Evolutionary conservation across 2,797 vertebrate genomes (phyloP), one percentile per base, ranked within the genome.

Genomic region (Neopelma chrysocephalum): DNA sequence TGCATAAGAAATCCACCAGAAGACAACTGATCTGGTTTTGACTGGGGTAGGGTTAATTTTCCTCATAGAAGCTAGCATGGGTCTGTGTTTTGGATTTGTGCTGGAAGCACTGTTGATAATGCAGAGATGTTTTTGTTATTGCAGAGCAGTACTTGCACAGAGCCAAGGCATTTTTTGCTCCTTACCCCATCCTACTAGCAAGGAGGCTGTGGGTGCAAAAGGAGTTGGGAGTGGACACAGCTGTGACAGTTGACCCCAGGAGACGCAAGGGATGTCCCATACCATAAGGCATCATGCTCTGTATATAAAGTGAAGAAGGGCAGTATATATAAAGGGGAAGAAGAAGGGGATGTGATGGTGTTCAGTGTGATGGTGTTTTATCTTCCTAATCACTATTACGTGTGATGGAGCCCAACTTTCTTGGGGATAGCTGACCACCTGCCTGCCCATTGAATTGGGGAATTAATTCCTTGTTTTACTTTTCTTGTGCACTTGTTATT

Each of bases 181-280:
- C 34, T 78, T 34, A 42, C 3, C 4, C 18, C 29, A 57, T 31
- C 22, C 4, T 10, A 60, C 3, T 31, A 31, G 27, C 0, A 1
- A 77, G 36, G 43, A 51, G 50, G 27, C 10, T 27, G 15, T 1
- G 10, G 12, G 18, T 21, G 25, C 36, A 51, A 26, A 47, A 64
- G 64, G 38, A 76, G 25, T 2, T 64, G 57, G 38, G 58, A 76
- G 18, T 20, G n/a, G 21, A 9, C 31, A 23, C n/a, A 70, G 38
- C 4, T 48, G 7, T 19, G 40, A 31, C 47, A 38, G 20, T 5
- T 16, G 23, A 38, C 14, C 32, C 32, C 23, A n/a, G 1, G 4
- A 42, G 16, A 38, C 20, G 17, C 40, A 43, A 61, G 9, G 27
- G 10, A 50, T 72, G n/a, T 43, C 29, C 53, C 21, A 12, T 11